Percentiles rank a stretch among this genome's conserved stretches.
Evolutionary conservation across 2,888 invertebrate genomes (phyloP).

Genomic region (Mechanitis messenoides): DNA sequence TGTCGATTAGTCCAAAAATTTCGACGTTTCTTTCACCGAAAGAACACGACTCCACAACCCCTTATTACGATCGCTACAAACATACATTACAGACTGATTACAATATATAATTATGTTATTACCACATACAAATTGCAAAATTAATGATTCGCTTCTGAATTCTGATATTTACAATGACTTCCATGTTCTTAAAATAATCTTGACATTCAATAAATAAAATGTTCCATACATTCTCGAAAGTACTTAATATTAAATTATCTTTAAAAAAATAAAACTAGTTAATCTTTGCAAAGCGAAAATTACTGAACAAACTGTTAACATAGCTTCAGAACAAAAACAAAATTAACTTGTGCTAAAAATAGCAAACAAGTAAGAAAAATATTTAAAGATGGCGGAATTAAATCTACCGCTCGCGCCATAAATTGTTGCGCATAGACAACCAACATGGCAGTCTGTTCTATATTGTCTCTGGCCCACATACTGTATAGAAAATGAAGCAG

Average conservation of each 20-base stretch:
- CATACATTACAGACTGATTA: not conserved
- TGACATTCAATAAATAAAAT: not conserved
- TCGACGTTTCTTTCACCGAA: too few species aligned
- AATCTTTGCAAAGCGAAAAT: conserved; percentile 13
- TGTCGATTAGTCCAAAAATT: too few species aligned
- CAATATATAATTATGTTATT: conserved; percentile 10
- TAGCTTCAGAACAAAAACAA: conserved; percentile 17
- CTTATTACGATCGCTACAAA: conserved; percentile 3
- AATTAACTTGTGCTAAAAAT: conserved; percentile 22
- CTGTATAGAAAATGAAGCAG: conserved; percentile 36
- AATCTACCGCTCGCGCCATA: conserved; percentile 49
- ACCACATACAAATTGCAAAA: conserved; percentile 11
- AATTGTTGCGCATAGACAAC: conserved; percentile 65
- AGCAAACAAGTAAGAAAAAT: conserved; percentile 28
- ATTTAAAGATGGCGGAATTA: conserved; percentile 53
- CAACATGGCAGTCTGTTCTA: conserved; percentile 61
- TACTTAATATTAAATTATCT: conserved; percentile 5
- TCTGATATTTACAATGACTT: not conserved
- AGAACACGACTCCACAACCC: conserved; percentile 1
- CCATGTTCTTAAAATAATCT: not conserved
- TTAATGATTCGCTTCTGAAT: conserved; percentile 4
- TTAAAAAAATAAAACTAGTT: conserved; percentile 6
- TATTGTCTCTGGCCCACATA: conserved; percentile 62
- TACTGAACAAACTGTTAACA: conserved; percentile 18
- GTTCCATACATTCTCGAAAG: not conserved